phyloP scores from a whole-genome alignment of 2,797 vertebrate genomes.

The Neostethus bicornis region DNA sequence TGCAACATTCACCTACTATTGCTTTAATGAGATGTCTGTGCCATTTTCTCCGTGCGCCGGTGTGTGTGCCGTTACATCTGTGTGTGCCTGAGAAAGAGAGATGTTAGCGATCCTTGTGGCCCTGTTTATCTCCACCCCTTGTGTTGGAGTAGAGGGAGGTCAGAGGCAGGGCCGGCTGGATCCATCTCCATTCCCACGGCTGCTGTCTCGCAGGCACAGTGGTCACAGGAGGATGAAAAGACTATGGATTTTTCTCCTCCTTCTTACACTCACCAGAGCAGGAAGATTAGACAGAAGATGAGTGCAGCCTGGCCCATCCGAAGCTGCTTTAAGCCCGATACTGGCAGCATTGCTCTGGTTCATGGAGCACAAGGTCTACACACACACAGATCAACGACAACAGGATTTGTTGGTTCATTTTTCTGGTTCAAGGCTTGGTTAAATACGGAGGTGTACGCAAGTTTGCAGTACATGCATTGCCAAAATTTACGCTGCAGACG shows the following conservation, averaged over 20 bases:
- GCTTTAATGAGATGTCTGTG: constrained; percentile 76
- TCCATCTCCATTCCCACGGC: constrained; percentile 79
- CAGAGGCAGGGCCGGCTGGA: constrained; percentile 72
- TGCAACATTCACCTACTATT: constrained; percentile 75
- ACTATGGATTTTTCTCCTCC: constrained; percentile 76
- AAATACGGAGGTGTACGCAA: constrained; percentile 45
- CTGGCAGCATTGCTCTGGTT: constrained; percentile 59
- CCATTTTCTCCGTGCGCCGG: constrained; percentile 33
- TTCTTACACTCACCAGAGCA: constrained; percentile 61
- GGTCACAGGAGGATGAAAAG: constrained; percentile 79
- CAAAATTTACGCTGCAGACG: too few species aligned
- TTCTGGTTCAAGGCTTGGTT: constrained; percentile 57
- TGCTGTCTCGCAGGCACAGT: constrained; percentile 75
- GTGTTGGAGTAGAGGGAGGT: constrained; percentile 75
- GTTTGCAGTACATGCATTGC: too few species aligned
- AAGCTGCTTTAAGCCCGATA: constrained; percentile 64
- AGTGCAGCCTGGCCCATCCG: constrained; percentile 69
- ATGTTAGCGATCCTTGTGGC: constrained; percentile 74
- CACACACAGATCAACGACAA: constrained; percentile 16
- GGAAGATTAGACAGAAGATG: constrained; percentile 74
- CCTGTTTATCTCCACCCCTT: constrained; percentile 76
- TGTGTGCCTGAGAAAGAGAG: constrained; percentile 66
- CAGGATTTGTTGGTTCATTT: constrained; percentile 36
- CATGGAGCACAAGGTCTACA: constrained; percentile 44
- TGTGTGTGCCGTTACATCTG: constrained; percentile 30